Percentiles rank a stretch among this genome's conserved stretches.
Conservation (phyloP, 2,113 vertebrate genomes). For the Nestor notabilis region DNA sequence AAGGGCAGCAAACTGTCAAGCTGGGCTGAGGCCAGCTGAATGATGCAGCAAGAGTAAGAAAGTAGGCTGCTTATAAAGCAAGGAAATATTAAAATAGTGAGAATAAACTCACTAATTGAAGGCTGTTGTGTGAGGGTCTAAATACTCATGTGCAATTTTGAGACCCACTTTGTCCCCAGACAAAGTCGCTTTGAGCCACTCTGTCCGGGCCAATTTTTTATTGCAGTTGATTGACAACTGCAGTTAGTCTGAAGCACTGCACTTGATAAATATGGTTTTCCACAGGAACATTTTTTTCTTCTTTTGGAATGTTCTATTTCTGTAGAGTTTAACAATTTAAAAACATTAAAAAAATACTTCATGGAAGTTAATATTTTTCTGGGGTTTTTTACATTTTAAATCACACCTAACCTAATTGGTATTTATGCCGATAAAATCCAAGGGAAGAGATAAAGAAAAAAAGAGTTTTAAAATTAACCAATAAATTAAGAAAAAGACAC, state of each 20-base stretch:
- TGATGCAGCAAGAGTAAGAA: background rate
- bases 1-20: background rate
- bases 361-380: background rate
- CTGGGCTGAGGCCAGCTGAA: background rate
- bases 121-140: background rate
- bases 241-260: background rate
- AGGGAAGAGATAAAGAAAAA: background rate
- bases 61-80: background rate
- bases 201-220: background rate
- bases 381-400: background rate
- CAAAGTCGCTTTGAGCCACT: background rate
- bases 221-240: background rate
- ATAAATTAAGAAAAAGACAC: background rate
- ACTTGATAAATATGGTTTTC: background rate
- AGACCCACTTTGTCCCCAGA: background rate
- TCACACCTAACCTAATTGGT: background rate
- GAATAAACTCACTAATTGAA: background rate
- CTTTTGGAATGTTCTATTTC: background rate
- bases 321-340: background rate
- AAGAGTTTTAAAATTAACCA: background rate
- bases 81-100: background rate
- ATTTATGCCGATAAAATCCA: background rate
- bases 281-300: background rate
- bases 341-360: background rate
- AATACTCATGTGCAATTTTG: background rate